Percentiles rank a stretch among this genome's conserved stretches.
Evolutionary conservation across 2,888 invertebrate genomes (phyloP).

Genomic region (Andrena haemorrhoa): DNA sequence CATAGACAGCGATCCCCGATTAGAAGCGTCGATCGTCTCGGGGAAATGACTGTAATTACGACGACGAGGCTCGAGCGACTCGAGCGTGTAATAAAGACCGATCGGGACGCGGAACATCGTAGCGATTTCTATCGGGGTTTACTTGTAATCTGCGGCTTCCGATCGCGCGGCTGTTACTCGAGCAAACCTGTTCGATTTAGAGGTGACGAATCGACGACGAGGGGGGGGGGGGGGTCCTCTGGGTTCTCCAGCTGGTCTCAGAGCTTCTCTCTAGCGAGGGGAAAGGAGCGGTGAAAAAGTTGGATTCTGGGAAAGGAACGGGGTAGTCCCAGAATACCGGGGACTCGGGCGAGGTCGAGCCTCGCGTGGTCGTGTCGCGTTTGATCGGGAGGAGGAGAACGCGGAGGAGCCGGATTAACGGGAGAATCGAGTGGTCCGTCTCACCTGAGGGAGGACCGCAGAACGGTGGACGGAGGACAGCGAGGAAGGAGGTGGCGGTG

Average conservation of each 20-base stretch:
- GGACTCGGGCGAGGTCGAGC: slow-evolving; percentile 46
- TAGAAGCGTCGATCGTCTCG: background rate
- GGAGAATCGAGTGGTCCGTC: slow-evolving; percentile 63
- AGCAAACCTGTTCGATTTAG: background rate
- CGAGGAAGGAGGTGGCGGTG: slow-evolving; percentile 31
- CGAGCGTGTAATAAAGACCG: slow-evolving; percentile 2
- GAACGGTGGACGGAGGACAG: slow-evolving; percentile 65
- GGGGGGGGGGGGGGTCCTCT: too few species aligned
- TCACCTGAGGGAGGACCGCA: slow-evolving; percentile 68
- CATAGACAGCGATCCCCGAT: slow-evolving; percentile 15
- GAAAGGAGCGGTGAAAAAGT: background rate
- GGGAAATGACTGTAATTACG: slow-evolving; percentile 41
- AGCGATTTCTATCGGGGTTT: background rate
- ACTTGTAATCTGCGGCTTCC: slow-evolving; percentile 30
- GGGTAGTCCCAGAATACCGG: slow-evolving; percentile 33
- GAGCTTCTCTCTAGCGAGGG: background rate
- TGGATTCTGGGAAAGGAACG: background rate
- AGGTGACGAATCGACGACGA: too few species aligned
- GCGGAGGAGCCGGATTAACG: slow-evolving; percentile 65
- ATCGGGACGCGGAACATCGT: slow-evolving; percentile 23
- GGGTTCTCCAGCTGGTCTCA: too few species aligned
- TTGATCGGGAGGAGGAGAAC: slow-evolving; percentile 30
- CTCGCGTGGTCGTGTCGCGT: slow-evolving; percentile 51
- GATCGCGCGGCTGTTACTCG: slow-evolving; percentile 10
- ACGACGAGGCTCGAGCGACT: background rate